Evolutionary conservation across 2,888 invertebrate species (phyloP).

Genomic region (Gasteruption jaculator): DNA sequence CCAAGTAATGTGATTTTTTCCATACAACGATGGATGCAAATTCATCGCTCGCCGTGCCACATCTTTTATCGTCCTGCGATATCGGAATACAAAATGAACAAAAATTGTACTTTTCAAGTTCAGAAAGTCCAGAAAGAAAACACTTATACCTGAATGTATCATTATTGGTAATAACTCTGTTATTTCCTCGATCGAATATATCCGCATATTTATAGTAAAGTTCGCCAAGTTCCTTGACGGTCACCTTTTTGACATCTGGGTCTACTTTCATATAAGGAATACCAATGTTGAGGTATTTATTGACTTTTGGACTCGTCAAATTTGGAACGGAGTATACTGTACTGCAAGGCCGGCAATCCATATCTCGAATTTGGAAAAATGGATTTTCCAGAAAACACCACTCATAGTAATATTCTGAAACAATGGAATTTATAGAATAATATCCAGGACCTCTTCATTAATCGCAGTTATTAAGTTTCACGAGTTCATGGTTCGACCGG

Average conservation of each 20-base stretch:
- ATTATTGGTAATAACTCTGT: constrained; percentile 54
- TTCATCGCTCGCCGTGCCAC: constrained; percentile 33
- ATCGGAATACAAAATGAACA: constrained; percentile 2
- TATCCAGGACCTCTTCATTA: neutral
- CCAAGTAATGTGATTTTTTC: constrained; percentile 55
- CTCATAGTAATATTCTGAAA: constrained; percentile 76
- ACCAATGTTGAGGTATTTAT: constrained; percentile 55
- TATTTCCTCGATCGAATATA: constrained; percentile 62
- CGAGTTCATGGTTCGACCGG: too few species aligned
- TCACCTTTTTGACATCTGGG: constrained; percentile 60
- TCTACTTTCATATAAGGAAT: constrained; percentile 60
- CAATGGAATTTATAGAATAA: constrained; percentile 15
- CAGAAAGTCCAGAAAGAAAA: constrained; percentile 8
- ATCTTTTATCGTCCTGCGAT: constrained; percentile 33
- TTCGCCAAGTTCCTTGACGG: constrained; percentile 55
- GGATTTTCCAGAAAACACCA: constrained; percentile 81
- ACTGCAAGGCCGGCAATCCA: constrained; percentile 83
- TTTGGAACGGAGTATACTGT: constrained; percentile 65
- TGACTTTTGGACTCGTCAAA: constrained; percentile 58
- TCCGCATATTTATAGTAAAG: constrained; percentile 60
- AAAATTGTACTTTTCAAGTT: constrained; percentile 7
- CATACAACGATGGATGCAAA: constrained; percentile 29
- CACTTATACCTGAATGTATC: constrained; percentile 31
- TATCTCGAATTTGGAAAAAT: constrained; percentile 73
- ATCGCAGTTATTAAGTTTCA: neutral